Base-by-base conservation (phyloP, 2,797 vertebrate genomes). In the Arrhamphus sclerolepis region DNA sequence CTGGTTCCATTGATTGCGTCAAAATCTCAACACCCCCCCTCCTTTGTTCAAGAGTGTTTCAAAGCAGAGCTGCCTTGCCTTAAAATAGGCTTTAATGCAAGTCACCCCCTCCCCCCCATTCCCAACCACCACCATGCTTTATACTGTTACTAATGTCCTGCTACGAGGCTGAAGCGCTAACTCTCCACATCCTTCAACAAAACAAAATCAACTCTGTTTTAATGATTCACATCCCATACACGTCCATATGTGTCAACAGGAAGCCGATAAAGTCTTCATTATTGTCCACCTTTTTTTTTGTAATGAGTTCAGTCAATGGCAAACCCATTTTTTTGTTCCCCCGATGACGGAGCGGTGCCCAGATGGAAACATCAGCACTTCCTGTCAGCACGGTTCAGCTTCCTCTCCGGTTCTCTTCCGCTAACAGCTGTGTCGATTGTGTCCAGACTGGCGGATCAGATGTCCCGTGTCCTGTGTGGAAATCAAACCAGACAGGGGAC, bases 401-500 rank as follows among this genome's bases (percentile, higher is more conserved):
- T 86, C 72, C 78, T 75, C 67, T 72, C 43, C 0, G 4, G 62
- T 34, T 46, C 51, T 28, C 48, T 66, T 9, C 42, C 46, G 55
- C 60, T 72, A 67, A 83, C 64, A 40, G 54, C 66, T 46, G 67
- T 68, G 61, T 81, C 62, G 62, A 72, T 66, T 79, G 72, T 78
- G 75, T 82, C 80, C 67, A 68, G 46, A 62, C 77, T 80, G 78
- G 80, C 80, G 66, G 86, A 89, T 89, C 78, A 82, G 78, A 87
- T 88, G 84, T 87, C 80, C 78, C 34, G 31, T 34, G 72, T 79
- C 67, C 72, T 70, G 65, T 28, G 68, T 54, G 56, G 62, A 80
- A 74, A 85, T 86, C 80, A 83, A 61, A 77, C 66, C 74, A 86
- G 72, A 89, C 88, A 89, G 87, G 88, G 53, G 78, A 71, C 78